Conservation (phyloP, 2,797 vertebrate genomes). For the Pterois miles region DNA sequence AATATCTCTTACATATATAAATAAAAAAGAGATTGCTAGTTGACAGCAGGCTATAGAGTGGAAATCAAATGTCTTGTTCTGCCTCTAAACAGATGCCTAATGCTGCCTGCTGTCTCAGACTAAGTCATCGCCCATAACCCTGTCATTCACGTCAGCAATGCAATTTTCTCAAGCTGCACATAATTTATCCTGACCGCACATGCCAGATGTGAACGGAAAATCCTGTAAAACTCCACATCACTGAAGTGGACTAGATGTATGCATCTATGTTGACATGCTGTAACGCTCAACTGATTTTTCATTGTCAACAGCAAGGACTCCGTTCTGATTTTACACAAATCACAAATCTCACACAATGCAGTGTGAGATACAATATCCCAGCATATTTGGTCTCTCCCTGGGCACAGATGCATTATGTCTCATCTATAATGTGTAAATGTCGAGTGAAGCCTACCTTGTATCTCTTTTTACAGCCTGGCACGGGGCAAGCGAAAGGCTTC, state of each 20-base stretch:
- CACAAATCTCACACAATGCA: neutral
- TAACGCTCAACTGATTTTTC: slow-evolving; percentile 53
- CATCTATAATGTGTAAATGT: neutral
- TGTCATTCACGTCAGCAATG: slow-evolving; percentile 77
- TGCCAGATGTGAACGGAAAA: slow-evolving; percentile 84
- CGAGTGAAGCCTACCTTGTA: slow-evolving; percentile 84
- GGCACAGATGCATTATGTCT: neutral
- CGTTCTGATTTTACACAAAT: slow-evolving; percentile 10
- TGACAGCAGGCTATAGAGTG: slow-evolving; percentile 1
- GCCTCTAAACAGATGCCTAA: slow-evolving; percentile 43
- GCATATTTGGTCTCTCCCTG: neutral
- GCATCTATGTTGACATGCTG: slow-evolving; percentile 68
- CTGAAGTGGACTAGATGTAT: slow-evolving; percentile 74
- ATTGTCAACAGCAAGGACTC: slow-evolving; percentile 40
- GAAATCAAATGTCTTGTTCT: slow-evolving; percentile 40
- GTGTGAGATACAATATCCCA: no score
- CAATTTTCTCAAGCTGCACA: slow-evolving; percentile 81
- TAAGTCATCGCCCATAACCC: slow-evolving; percentile 77
- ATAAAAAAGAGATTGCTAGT: neutral
- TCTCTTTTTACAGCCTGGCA: slow-evolving; percentile 99
- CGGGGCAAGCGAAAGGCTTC: slow-evolving; percentile 98
- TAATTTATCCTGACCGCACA: slow-evolving; percentile 79
- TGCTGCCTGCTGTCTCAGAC: slow-evolving; percentile 60
- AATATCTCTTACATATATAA: neutral
- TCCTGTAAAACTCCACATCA: slow-evolving; percentile 78